Base-by-base conservation (phyloP, 2,888 invertebrate genomes). In the Orthosia gothica region DNA sequence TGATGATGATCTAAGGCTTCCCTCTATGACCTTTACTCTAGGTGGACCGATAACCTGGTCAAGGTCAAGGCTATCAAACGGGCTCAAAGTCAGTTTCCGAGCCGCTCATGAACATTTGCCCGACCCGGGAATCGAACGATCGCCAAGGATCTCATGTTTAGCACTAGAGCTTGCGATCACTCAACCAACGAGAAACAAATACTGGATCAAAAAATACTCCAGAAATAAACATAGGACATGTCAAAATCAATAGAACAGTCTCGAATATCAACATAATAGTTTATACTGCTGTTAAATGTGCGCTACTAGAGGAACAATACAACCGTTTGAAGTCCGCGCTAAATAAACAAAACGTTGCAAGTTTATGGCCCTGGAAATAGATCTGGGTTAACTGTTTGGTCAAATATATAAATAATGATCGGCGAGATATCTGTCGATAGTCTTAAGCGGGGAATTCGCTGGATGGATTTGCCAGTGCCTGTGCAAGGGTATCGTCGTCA, bases 361-460 rank as follows among this genome's bases (percentile, higher is more conserved):
- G 65, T 84, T 85, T 85, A 85, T 74, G 74, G 59, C 69, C 47
- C 52, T 45, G 18, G 20, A 68, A 82, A 81, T 79, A 81, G 79
- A 81, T 40, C 40, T 18, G 40, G 47, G 50, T 81, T 81, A 61
- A 81, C 52, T 74, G 74, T 78, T 62, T 32, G 23, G 54, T 54
- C 74, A 65, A 54, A 72, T 77, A 67, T 57, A 82, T 57, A 82
- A 57, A 78, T 74, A 67, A 70, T 65, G 47, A 18, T 18, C 50
- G 20, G 18, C 26, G 23, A 70, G 52, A 75, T 76, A 71, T 26
- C 62, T 79, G 65, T n/a, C 52, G 58, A 54, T 61, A 3, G 45
- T 74, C 45, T 49, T 20, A 32, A 20, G 32, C n/a, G 20, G n/a
- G 4, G 40, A 40, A 52, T 52, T n/a, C 12, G 20, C 52, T 52